These are phyloP conservation scores for Phocides pigmalion DNA, from an alignment of 1,140 invertebrate species.

Conservation along the genomic window DNA sequence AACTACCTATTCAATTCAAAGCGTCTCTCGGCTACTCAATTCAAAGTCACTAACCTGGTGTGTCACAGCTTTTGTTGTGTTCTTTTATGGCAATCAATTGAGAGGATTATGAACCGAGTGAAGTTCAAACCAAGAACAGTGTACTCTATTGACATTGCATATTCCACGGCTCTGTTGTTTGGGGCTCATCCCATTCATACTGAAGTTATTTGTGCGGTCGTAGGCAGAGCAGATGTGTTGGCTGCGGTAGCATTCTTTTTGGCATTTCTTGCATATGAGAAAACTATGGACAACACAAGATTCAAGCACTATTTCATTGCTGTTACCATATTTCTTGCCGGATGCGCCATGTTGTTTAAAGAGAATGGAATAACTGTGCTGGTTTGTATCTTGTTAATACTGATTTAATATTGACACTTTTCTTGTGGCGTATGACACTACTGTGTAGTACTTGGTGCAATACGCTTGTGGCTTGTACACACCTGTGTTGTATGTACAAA, in stretches of 20 bases:
- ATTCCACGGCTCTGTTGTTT: slow-evolving; percentile 91
- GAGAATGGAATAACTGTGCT: slow-evolving; percentile 96
- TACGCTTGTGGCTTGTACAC: too few relatives aligned
- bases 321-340: slow-evolving; percentile 80
- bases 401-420: too few relatives aligned
- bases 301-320: slow-evolving; percentile 53
- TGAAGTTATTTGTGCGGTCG: slow-evolving; percentile 96
- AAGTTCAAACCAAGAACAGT: slow-evolving; percentile 29
- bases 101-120: slow-evolving; percentile 83
- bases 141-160: slow-evolving; percentile 66
- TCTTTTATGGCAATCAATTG: slow-evolving; percentile 84
- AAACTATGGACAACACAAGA: slow-evolving; percentile 45
- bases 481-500: too few relatives aligned
- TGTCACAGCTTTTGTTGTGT: slow-evolving; percentile 86
- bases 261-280: slow-evolving; percentile 87
- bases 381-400: slow-evolving; percentile 84
- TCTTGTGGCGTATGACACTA: too few relatives aligned
- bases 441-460: too few relatives aligned
- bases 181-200: slow-evolving; percentile 97
- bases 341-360: slow-evolving; percentile 92
- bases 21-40: slow-evolving; percentile 86
- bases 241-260: slow-evolving; percentile 91
- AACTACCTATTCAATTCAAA: slow-evolving; percentile 85
- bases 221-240: slow-evolving; percentile 96
- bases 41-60: slow-evolving; percentile 89